Evolutionary conservation across 1,140 invertebrate genomes (phyloP), one percentile per base, ranked within the genome.

Genomic region (Drosophila lacertosa): DNA sequence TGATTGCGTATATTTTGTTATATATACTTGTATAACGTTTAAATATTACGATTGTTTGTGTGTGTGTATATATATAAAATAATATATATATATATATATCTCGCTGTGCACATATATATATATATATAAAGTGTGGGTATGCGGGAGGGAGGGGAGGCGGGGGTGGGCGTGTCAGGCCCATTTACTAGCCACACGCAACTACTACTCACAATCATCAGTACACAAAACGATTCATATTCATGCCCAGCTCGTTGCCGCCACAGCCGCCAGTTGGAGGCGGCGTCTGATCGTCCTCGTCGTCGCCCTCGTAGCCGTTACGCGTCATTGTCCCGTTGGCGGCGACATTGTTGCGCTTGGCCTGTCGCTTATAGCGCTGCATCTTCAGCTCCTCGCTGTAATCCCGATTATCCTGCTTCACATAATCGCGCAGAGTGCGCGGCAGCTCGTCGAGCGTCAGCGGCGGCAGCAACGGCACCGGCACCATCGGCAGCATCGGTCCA

Each of bases 161-260:
- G 26, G 26, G 26, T 29, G 5, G 26, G 6, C 9, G 26, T 5
- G 26, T n/a, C 26, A 29, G 26, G 1, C 26, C 26, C 9, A 7
- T 33, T 39, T 11, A 9, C 16, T 53, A 47, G 64, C 29, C 48
- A 35, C 40, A 40, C 35, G 32, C n/a, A n/a, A n/a, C n/a, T n/a
- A 29, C 40, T 53, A 18, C 53, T 53, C 47, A 62, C 57, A 54
- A 57, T 48, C 16, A 64, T 86, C 72, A 88, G 48, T 70, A 88
- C 5, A 91, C 84, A 51, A 91, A 91, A n/a, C 90, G 78, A 78
- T 91, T 91, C 13, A 88, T 54, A 58, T 89, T 89, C 67, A 84
- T 83, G 64, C 70, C 80, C 51, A 91, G 45, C 10, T 75, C 78
- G 37, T 91, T 91, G 51, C 81, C 74, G 26, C 90, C 90, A 58